A percentile compares a stretch with the other conserved stretches of the same genome.
Conservation (phyloP, 2,113 vertebrate species). For the Synodontis membranacea region DNA sequence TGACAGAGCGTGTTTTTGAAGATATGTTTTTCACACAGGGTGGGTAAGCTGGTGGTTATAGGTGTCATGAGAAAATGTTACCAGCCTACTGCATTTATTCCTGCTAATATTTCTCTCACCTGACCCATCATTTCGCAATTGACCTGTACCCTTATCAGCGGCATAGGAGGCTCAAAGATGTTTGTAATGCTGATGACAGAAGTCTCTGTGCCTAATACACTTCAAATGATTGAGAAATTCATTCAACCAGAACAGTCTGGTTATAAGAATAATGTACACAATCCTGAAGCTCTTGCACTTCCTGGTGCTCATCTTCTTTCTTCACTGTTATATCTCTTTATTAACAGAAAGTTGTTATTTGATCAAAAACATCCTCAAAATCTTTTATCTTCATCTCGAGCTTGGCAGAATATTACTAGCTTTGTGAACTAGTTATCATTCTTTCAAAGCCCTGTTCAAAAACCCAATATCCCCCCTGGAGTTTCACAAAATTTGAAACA, state of each 20-base stretch:
- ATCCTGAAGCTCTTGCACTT: neutral
- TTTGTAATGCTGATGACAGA: neutral
- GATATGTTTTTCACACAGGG: neutral
- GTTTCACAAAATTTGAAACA: neutral
- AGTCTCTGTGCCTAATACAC: neutral
- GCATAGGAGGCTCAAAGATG: neutral
- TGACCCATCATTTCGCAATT: neutral
- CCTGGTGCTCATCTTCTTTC: neutral
- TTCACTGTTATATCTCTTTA: neutral
- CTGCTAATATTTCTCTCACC: neutral
- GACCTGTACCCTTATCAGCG: neutral
- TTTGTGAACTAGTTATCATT: neutral
- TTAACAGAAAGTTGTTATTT: neutral
- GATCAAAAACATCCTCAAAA: neutral
- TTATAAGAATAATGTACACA: neutral
- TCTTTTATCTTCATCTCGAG: neutral
- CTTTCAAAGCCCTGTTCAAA: neutral
- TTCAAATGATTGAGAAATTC: neutral
- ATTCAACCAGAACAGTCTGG: neutral
- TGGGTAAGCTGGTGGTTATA: neutral
- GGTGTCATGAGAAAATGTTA: neutral
- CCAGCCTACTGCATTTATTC: neutral
- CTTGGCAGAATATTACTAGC: neutral
- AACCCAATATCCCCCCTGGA: neutral
- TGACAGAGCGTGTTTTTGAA: neutral